Conservation (phyloP, 2,888 invertebrate genomes). For the Neoascia interrupta region DNA sequence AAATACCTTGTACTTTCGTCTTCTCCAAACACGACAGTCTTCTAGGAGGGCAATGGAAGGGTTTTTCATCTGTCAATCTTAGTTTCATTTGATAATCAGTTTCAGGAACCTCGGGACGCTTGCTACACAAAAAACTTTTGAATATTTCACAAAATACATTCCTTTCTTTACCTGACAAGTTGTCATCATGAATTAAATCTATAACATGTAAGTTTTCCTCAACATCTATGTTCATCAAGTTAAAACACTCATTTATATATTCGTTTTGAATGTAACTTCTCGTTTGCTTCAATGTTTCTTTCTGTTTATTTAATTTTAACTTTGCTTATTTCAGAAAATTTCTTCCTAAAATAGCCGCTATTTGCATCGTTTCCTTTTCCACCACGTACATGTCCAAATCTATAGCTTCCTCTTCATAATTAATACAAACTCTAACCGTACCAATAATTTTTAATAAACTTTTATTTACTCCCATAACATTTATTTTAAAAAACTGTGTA, state of each 20-base stretch:
- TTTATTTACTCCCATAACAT: not conserved
- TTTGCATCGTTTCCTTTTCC: not conserved
- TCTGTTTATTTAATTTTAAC: not conserved
- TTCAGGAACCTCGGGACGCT: not conserved
- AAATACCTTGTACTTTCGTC: not conserved
- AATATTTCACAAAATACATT: not conserved
- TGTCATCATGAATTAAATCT: not conserved
- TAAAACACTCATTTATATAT: not conserved
- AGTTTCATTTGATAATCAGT: constrained; percentile 20
- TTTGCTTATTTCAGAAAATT: too few species aligned
- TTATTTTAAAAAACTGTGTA: not conserved
- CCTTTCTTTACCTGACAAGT: not conserved
- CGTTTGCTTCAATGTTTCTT: not conserved
- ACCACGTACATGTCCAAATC: not conserved
- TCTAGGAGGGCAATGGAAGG: constrained; percentile 17
- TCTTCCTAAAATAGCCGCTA: not conserved
- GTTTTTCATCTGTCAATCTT: constrained; percentile 1
- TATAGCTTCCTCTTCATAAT: not conserved
- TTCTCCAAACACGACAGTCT: constrained; percentile 9
- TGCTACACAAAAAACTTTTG: not conserved
- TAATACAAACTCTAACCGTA: not conserved
- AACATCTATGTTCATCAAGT: not conserved
- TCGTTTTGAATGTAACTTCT: not conserved
- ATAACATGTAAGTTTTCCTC: not conserved
- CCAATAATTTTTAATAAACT: not conserved